Percentiles rank a stretch among this genome's conserved stretches.
phyloP scores from a whole-genome alignment of 2,888 invertebrate genomes.

The Drosophila putrida region DNA sequence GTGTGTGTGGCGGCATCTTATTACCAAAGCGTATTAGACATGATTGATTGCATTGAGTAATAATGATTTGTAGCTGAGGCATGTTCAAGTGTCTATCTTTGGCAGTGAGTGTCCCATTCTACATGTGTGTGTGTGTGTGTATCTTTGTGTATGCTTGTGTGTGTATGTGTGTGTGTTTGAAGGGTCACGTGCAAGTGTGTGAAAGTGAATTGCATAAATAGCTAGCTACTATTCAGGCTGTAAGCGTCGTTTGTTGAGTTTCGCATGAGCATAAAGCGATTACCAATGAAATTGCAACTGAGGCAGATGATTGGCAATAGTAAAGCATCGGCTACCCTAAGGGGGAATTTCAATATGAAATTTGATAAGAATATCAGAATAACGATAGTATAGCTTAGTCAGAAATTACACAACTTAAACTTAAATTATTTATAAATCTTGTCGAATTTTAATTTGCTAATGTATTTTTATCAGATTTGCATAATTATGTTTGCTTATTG shows the following conservation, averaged over 20 bases:
- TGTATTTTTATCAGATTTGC: too few relatives aligned
- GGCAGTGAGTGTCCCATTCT: background rate
- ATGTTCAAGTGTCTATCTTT: slow-evolving; percentile 51
- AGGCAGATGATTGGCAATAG: slow-evolving; percentile 29
- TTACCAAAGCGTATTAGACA: slow-evolving; percentile 81
- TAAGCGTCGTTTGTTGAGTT: slow-evolving; percentile 4
- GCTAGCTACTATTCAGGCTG: slow-evolving; percentile 25
- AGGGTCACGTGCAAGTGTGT: slow-evolving; percentile 59
- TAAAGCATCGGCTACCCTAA: background rate
- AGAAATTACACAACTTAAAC: too few relatives aligned
- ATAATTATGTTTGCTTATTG: too few relatives aligned
- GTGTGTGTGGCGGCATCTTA: slow-evolving; percentile 69
- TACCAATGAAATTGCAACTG: slow-evolving; percentile 23
- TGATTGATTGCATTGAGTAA: slow-evolving; percentile 82
- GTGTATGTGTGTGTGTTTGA: slow-evolving; percentile 8
- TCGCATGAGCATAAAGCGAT: slow-evolving; percentile 27
- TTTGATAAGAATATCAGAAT: background rate
- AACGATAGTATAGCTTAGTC: too few relatives aligned
- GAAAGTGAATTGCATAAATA: slow-evolving; percentile 74
- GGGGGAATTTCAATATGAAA: background rate
- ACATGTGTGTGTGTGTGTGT: background rate
- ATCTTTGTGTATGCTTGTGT: slow-evolving; percentile 8
- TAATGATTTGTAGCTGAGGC: slow-evolving; percentile 72
- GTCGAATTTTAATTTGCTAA: too few relatives aligned
- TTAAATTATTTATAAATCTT: too few relatives aligned